Base-by-base conservation (phyloP, 2,888 invertebrate species). In the Slavum lentiscoides region DNA sequence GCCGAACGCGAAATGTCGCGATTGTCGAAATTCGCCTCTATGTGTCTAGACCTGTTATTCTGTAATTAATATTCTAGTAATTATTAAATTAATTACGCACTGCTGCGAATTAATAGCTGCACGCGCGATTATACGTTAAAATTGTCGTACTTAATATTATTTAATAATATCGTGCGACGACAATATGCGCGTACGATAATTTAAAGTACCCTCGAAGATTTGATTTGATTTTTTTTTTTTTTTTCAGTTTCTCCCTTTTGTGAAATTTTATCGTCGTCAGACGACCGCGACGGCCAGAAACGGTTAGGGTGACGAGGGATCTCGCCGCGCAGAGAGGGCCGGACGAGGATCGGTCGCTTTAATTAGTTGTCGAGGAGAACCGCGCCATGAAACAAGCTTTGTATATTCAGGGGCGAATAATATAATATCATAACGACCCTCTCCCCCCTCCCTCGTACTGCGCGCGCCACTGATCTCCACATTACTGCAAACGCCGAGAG, bases 361-460 rank as follows among this genome's bases (percentile, higher is more conserved):
- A 76, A 76, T 76, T 76, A 76, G 68, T 76, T 69, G 76, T 69
- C 76, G 76, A 37, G 69, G 39, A 68, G n/a, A 76, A 76, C 59
- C 43, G 62, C 37, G 64, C 59, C 43, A 43, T 68, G 75, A 76
- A 76, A 76, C 76, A 69, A 76, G 76, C 68, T 76, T 64, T 37
- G 30, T 30, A 61, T 61, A 61, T 61, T 61, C 49, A 15, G 61
- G 53, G 53, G 59, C 43, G 49, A 61, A 76, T 76, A 69, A 76
- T 76, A 69, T 69, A 30, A 30, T 30, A 30, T 30, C 69, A 76
- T 61, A 76, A 69, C 76, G 49, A 69, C 76, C 37, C 69, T n/a
- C 30, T 30, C 1, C 61, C 61, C 49, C 9, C 43, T 3, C 43
- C 43, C 9, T 7, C 1, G 49, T 11, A 39, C 39, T 2, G 17